These are phyloP conservation scores for Crotalus horridus DNA, from an alignment of 2,113 vertebrate species.

Conservation along the genomic window DNA sequence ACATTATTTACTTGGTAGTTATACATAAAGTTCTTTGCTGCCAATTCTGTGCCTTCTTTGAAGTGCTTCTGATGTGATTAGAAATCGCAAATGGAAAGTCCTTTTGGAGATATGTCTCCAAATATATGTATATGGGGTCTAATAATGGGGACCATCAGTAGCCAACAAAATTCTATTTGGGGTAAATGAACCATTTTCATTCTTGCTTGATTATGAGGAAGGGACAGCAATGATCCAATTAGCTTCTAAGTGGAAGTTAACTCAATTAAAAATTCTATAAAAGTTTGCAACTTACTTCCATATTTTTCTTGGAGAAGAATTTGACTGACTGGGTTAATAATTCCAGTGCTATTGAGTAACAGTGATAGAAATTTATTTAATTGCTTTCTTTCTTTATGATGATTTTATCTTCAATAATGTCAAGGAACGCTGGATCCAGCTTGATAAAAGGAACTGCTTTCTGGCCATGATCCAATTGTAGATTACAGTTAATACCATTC, in stretches of 20 bases:
- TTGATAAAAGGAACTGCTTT: conserved; percentile 6
- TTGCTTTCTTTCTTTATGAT: conserved; percentile 36
- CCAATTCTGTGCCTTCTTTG: neutral
- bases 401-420: conserved; percentile 42
- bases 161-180: neutral
- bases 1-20: neutral
- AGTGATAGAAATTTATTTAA: conserved; percentile 49
- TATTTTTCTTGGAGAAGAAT: neutral
- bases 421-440: conserved; percentile 11
- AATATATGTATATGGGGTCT: neutral
- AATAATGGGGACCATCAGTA: neutral
- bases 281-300: neutral
- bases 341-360: conserved; percentile 34
- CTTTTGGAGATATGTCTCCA: neutral
- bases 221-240: neutral
- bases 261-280: neutral
- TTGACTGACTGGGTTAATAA: neutral
- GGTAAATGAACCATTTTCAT: neutral
- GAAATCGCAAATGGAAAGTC: neutral
- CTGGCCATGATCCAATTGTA: neutral
- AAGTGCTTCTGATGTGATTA: neutral
- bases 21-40: neutral
- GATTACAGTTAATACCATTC: neutral
- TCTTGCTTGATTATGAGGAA: neutral
- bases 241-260: neutral